These are phyloP conservation scores for Megaptera novaeangliae DNA, from an alignment of 2,113 vertebrate genomes.

Conservation along the genomic window DNA sequence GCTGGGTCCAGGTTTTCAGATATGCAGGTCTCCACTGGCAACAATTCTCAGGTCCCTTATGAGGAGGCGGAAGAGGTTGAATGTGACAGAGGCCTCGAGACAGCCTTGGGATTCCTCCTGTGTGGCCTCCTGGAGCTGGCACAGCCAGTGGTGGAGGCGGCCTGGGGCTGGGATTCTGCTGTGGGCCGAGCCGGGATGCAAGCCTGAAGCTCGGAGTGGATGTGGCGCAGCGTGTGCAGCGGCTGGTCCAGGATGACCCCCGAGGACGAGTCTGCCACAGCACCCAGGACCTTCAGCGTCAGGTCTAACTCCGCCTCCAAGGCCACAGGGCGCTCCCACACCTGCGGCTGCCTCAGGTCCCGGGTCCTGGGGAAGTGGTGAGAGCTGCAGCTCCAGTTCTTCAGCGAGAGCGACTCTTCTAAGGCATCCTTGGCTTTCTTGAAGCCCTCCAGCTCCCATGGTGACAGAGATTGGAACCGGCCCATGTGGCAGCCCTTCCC, in stretches of 20 bases:
- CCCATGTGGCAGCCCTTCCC: conserved; percentile 32
- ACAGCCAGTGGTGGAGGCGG: not conserved
- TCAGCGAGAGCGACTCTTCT: not conserved
- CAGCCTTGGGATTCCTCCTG: conserved; percentile 21
- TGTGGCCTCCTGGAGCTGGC: not conserved
- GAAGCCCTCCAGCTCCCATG: not conserved
- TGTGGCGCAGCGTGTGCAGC: not conserved
- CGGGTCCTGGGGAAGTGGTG: not conserved
- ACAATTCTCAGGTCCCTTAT: not conserved
- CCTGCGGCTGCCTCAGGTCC: not conserved
- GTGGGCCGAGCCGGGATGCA: not conserved
- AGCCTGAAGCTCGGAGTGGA: not conserved
- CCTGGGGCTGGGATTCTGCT: accelerated
- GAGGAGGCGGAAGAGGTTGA: not conserved
- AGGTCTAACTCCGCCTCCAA: conserved; percentile 30
- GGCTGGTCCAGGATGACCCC: not conserved
- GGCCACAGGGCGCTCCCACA: not conserved
- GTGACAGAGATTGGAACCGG: conserved; percentile 29
- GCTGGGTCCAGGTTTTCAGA: not conserved
- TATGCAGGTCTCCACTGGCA: not conserved
- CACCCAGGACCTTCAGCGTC: not conserved
- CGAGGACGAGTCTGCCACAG: not conserved
- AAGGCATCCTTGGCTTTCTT: conserved; percentile 21
- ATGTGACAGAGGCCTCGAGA: not conserved
- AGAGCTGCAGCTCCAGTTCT: not conserved